Base-by-base conservation (phyloP, 2,888 invertebrate species). In the Ennomos fuscantarius region DNA sequence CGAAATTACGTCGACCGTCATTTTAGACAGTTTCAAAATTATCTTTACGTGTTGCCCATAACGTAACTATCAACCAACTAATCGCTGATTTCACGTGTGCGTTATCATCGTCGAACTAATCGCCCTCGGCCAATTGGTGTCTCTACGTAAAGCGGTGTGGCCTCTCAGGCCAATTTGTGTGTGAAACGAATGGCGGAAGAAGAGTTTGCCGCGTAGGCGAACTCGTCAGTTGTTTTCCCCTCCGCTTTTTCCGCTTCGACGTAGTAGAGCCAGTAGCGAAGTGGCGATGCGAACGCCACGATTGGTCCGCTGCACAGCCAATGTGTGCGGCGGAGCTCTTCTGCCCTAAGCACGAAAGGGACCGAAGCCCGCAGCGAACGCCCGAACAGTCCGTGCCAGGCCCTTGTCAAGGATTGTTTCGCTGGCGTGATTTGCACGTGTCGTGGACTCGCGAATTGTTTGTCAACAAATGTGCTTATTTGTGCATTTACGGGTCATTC, bases 291-390 rank as follows among this genome's bases (percentile, higher is more conserved):
- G 70, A 56, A 72, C 64, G 61, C 37, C 55, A 74, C 78, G 62
- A 89, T 89, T 89, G 89, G 89, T 65, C 60, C 69, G 60, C 55
- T 31, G 32, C 57, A 54, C 75, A 71, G 63, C 89, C 89, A 90
- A 90, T 89, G 81, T 77, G 73, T 67, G 76, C 60, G 66, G 66
- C 63, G 73, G 40, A 44, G 67, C 67, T 53, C 70, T 69, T 69
- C 77, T 76, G 85, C 87, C 88, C 88, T 87, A 82, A 71, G 76
- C 76, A 78, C 79, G 84, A 84, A 88, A 87, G 89, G 88, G 87
- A 88, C 76, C 77, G 81, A 65, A 51, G 70, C 66, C 67, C 55
- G 72, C 71, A 44, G 35, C 49, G 57, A 24, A 47, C 63, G 61
- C 55, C 56, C 57, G 76, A 74, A 74, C 87, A 89, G 89, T 90